These are phyloP conservation scores for Porites evermanni DNA, from an alignment of 92 coral and sea anemone species.

Conservation along the genomic window DNA sequence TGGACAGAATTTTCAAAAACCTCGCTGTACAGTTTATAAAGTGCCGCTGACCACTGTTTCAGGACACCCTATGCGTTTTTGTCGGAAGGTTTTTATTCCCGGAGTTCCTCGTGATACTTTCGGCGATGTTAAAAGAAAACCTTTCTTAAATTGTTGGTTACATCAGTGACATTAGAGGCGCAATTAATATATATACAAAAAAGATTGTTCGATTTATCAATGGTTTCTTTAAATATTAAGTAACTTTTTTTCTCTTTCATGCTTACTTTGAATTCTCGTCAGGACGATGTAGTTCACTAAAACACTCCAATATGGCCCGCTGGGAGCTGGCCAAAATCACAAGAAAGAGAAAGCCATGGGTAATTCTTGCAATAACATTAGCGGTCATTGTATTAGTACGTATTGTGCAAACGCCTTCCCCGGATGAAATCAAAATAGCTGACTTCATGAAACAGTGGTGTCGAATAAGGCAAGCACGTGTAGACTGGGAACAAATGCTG, in stretches of 20 bases:
- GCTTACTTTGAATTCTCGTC: not conserved
- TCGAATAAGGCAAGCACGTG: conserved; percentile 74
- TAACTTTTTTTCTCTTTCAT: not conserved
- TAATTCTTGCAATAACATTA: not conserved
- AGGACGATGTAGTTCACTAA: not conserved
- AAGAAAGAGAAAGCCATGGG: conserved; percentile 19
- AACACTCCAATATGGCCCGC: conserved; percentile 15
- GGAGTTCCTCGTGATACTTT: not conserved
- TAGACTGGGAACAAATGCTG: conserved; percentile 89
- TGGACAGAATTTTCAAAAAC: no score
- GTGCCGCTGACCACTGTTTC: no score
- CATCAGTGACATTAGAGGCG: no score
- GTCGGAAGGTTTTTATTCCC: not conserved
- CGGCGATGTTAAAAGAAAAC: no score
- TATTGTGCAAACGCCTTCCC: conserved; percentile 24
- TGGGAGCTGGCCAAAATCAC: conserved; percentile 19
- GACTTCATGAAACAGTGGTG: conserved; percentile 88
- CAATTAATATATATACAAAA: no score
- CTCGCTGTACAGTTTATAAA: no score
- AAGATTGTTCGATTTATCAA: no score
- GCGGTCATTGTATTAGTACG: conserved; percentile 7
- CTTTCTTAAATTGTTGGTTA: no score
- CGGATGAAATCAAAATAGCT: conserved; percentile 16
- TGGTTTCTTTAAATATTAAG: no score
- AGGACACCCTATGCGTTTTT: no score